These are phyloP conservation scores for Caenorhabditis sulstoni DNA, from an alignment of 2,888 invertebrate species.

Conservation along the genomic window DNA sequence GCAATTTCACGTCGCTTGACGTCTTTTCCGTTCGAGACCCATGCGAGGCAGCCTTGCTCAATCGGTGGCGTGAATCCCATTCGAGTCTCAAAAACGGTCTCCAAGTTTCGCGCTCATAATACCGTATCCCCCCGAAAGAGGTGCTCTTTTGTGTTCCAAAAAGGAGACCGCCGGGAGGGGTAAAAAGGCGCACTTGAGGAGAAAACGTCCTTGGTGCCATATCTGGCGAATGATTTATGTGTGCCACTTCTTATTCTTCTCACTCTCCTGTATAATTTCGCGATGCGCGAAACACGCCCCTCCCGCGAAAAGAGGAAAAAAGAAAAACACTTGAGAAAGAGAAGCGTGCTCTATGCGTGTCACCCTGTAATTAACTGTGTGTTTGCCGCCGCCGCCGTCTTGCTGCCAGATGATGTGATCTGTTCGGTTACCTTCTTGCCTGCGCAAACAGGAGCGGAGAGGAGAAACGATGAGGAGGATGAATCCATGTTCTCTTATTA, in stretches of 20 bases:
- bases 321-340: slow-evolving; percentile 49
- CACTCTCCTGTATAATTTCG: slow-evolving; percentile 36
- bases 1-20: too few species aligned
- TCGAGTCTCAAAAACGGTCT: too few species aligned
- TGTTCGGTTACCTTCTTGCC: too few species aligned
- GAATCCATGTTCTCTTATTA: slow-evolving; percentile 16
- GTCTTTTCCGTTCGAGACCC: too few species aligned
- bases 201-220: slow-evolving; percentile 27
- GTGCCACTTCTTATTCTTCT: not conserved
- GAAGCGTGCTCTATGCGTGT: slow-evolving; percentile 16
- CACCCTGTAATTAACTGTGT: slow-evolving; percentile 38
- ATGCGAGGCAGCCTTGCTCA: too few species aligned
- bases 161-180: too few species aligned
- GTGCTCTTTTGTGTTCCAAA: too few species aligned
- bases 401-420: slow-evolving; percentile 19
- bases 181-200: too few species aligned
- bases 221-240: slow-evolving; percentile 27
- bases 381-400: slow-evolving; percentile 16
- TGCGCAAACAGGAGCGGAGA: not conserved
- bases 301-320: too few species aligned
- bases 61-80: too few species aligned
- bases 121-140: too few species aligned
- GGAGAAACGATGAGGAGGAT: not conserved
- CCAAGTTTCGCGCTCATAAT: too few species aligned
- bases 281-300: slow-evolving; percentile 37